These are phyloP conservation scores for Eufriesea mexicana DNA, from an alignment of 1,140 invertebrate genomes.

Conservation along the genomic window DNA sequence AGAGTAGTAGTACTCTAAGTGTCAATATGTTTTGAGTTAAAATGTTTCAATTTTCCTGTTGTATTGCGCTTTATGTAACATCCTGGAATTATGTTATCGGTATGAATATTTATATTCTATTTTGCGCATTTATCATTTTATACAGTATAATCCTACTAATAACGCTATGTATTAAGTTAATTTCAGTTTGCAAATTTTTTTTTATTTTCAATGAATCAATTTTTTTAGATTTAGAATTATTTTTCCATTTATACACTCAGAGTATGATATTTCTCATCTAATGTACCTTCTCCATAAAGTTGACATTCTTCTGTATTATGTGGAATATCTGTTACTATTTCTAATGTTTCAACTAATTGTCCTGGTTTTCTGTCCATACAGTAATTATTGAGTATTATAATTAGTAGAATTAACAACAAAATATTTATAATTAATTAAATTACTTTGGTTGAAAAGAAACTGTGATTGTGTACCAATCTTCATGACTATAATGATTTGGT, in stretches of 20 bases:
- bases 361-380: slow-evolving; percentile 16
- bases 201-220: not conserved
- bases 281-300: slow-evolving; percentile 45
- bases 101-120: slow-evolving; percentile 11
- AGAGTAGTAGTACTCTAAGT: not conserved
- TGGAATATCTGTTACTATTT: slow-evolving; percentile 32
- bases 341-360: slow-evolving; percentile 19
- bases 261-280: slow-evolving; percentile 41
- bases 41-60: not conserved
- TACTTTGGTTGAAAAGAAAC: slow-evolving; percentile 58
- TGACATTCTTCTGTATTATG: slow-evolving; percentile 38
- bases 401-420: not conserved
- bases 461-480: slow-evolving; percentile 19
- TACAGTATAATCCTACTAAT: not conserved
- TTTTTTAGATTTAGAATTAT: not conserved
- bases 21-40: not conserved
- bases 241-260: slow-evolving; percentile 11
- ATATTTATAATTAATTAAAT: not conserved
- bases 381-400: not conserved
- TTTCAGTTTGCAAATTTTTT: no score
- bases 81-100: slow-evolving; percentile 2
- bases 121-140: not conserved
- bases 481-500: not conserved
- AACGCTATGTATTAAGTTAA: not conserved
- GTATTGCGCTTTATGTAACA: not conserved